Evolutionary conservation across 2,797 vertebrate species (phyloP), one percentile per base, ranked within the genome.

Genomic region (Phoxinus dragarum): DNA sequence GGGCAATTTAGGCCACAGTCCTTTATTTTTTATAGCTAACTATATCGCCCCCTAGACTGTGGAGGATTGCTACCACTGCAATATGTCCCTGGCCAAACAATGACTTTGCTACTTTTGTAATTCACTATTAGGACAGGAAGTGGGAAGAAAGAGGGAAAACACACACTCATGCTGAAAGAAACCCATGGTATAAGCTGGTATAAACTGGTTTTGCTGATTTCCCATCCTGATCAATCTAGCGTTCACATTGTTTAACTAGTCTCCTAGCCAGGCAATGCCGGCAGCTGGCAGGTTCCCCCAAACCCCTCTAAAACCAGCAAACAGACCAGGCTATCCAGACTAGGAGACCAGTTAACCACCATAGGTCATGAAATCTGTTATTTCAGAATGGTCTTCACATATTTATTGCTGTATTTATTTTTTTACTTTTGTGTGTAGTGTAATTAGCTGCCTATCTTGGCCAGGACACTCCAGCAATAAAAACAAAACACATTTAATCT

Each of bases 331-430:
- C 17, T 38, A 38, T 66, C 9, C 27, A 66, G 31, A 27, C 27
- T 31, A 2, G 66, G 8, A 68, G 66, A 68, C 67, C 67, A 77
- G 79, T 89, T 88, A 89, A 54, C 52, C 75, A 40, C 67, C 64
- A 84, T 34, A 84, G 38, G 2, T 19, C 11, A 7, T 68, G 2
- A 21, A 68, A 36, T 27, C 19, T 38, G 34, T 38, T 17, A 8
- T 68, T 69, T 69, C 2, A 69, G 9, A 36, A 38, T 40, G 36
- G 34, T 40, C 4, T 59, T 77, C 8, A 42, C 8, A 1, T 31
- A 42, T 78, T 42, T 19, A 19, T 9, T 61, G 49, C 12, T n/a
- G 34, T 12, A 76, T 76, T 75, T 54, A 2, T 9, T 42, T 42
- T 42, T 11, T 6, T 0, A 42, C 16, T 42, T 44, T 78, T 78